Base-by-base conservation (phyloP, 2,888 invertebrate genomes). In the Andrena haemorrhoa region DNA sequence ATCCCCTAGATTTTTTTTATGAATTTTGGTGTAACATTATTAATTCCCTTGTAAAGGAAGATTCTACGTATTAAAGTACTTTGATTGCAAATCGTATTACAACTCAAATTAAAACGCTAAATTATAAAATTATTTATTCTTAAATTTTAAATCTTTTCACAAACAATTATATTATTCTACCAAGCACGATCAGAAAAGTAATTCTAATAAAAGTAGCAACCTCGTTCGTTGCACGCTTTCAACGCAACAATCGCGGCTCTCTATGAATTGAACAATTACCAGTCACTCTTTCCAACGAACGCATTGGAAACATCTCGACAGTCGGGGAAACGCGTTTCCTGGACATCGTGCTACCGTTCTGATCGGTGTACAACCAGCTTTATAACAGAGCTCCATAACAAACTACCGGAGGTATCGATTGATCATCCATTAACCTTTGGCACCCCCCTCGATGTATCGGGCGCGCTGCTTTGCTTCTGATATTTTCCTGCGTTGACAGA, bases 351-450 rank as follows among this genome's bases (percentile, higher is more conserved):
- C 61, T 6, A 68, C 35, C 35, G 41, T 74, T 64, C 16, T 29
- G 49, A 63, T 23, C 65, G 31, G 10, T 69, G 33, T 26, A 33
- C 23, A 20, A 26, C 33, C n/a, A 29, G 47, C 53, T 80, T 80
- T 72, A 47, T 68, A 26, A 56, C 26, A 33, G 81, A 68, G 53
- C 31, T 23, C 47, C n/a, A 51, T 68, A 80, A 75, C 82, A 66
- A 66, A 75, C 75, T 81, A 65, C 16, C 35, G 56, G 10, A 31
- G 1, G 49, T 71, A 82, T 82, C 71, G 81, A 82, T 58, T 68
- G 81, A 75, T 75, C 64, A 75, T 82, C 75, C 71, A 75, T 72
- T 82, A 81, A 72, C 81, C 75, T 68, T 72, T 72, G 75, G 20
- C 68, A 60, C 23, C 58, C 16, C 31, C 56, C 72, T 26, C 56